Evolutionary conservation across 2,113 vertebrate genomes (phyloP).

Genomic region (Eupsittula cactorum): DNA sequence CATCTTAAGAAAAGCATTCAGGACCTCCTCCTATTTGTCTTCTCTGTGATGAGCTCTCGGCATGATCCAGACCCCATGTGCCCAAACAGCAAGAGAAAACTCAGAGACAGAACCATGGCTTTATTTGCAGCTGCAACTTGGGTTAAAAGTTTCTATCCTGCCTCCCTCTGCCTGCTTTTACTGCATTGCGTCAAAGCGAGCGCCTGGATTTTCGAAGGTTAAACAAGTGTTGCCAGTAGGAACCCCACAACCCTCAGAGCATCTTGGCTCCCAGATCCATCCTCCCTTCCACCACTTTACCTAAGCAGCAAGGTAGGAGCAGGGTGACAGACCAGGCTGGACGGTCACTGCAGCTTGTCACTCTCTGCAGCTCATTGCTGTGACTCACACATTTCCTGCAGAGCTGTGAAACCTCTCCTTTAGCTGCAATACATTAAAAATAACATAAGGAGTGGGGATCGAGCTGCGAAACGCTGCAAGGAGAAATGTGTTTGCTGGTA

Average conservation of each 20-base stretch:
- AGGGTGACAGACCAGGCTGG: neutral
- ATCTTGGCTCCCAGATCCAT: rapidly evolving
- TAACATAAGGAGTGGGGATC: neutral
- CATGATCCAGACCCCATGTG: rapidly evolving
- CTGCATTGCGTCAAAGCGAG: slow-evolving; percentile 69
- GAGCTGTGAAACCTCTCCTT: neutral
- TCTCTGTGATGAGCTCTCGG: rapidly evolving
- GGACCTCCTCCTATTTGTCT: neutral
- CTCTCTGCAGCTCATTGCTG: neutral
- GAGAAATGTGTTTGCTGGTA: rapidly evolving
- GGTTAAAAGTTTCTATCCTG: neutral
- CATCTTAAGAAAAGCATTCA: neutral
- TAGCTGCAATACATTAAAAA: neutral
- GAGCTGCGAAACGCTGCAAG: rapidly evolving
- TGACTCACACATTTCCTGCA: neutral
- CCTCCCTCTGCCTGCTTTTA: slow-evolving; percentile 17
- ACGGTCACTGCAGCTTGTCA: rapidly evolving
- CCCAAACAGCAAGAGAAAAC: neutral
- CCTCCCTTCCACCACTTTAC: neutral
- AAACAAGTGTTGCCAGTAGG: neutral
- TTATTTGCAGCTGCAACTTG: neutral
- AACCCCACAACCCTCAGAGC: neutral
- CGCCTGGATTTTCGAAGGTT: neutral
- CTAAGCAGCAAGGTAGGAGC: neutral
- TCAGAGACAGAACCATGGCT: neutral